phyloP scores from a whole-genome alignment of 1,140 invertebrate species.

The Temnothorax longispinosus region DNA sequence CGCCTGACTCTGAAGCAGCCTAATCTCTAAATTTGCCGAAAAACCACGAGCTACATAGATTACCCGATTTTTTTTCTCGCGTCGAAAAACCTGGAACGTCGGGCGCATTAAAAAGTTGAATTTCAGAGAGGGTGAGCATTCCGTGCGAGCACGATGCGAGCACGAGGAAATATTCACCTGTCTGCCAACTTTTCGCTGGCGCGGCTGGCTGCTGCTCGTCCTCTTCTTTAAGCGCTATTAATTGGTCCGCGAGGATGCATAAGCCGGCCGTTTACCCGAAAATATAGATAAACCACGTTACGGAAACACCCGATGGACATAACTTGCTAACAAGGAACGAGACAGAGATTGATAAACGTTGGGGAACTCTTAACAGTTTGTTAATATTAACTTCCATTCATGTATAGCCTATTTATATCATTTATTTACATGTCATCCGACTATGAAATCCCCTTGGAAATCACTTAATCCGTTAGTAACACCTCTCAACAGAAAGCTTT shows the following conservation, averaged over 20 bases:
- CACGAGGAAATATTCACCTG: not conserved
- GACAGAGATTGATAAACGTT: slow-evolving; percentile 31
- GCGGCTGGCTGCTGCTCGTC: not conserved
- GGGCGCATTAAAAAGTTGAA: slow-evolving; percentile 1
- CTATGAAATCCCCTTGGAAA: not conserved
- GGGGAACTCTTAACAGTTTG: slow-evolving; percentile 8
- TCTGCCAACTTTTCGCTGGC: slow-evolving; percentile 31
- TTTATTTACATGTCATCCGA: not conserved
- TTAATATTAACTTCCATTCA: slow-evolving; percentile 9
- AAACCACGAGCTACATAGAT: not conserved
- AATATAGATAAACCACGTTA: slow-evolving; percentile 45
- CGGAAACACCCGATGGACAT: slow-evolving; percentile 4
- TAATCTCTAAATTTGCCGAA: not conserved
- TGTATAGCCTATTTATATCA: not conserved
- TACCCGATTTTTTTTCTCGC: not conserved
- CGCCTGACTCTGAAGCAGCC: not conserved
- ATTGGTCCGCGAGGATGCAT: slow-evolving; percentile 44
- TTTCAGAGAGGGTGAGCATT: not conserved
- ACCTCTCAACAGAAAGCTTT: not conserved
- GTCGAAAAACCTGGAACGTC: not conserved
- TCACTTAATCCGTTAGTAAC: not conserved
- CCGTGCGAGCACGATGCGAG: no score
- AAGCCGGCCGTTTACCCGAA: slow-evolving; percentile 26
- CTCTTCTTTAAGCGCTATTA: slow-evolving; percentile 47
- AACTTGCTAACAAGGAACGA: slow-evolving; percentile 44